Percentiles rank a stretch among this genome's conserved stretches.
Evolutionary conservation across 2,888 invertebrate species (phyloP).

Genomic region (Calameuta idolon): DNA sequence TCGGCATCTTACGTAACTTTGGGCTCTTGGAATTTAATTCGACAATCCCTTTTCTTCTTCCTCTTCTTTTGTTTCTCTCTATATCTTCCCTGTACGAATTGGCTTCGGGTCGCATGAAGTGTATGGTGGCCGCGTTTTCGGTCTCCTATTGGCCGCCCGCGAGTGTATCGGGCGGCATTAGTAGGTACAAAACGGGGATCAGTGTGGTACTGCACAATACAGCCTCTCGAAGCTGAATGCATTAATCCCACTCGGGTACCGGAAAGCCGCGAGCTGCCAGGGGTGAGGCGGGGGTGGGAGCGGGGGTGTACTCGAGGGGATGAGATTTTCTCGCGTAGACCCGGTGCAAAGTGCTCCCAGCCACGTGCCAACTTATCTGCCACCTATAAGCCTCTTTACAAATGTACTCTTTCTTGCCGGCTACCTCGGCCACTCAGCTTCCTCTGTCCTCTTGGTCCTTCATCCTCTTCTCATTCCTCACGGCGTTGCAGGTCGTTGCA

Average conservation of each 20-base stretch:
- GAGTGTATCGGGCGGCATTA: neutral
- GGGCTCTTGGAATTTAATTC: neutral
- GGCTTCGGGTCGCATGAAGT: neutral
- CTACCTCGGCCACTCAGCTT: neutral
- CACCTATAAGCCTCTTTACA: conserved; percentile 37
- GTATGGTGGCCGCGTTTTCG: neutral
- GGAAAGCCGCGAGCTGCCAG: neutral
- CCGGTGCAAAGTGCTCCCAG: conserved; percentile 16
- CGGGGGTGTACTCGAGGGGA: neutral
- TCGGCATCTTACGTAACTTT: neutral
- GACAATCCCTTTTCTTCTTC: neutral
- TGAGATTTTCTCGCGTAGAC: conserved; percentile 33
- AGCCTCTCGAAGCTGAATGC: conserved; percentile 33
- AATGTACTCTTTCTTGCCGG: conserved; percentile 25
- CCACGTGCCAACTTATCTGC: conserved; percentile 41
- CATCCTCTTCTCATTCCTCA: neutral
- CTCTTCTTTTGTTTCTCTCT: neutral
- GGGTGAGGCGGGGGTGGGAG: neutral
- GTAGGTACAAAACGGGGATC: conserved; percentile 23
- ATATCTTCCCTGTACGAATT: neutral
- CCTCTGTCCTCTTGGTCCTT: neutral
- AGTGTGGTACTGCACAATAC: conserved; percentile 22
- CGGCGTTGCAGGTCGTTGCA: neutral
- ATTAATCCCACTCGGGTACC: conserved; percentile 18
- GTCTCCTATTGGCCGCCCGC: neutral